Percentiles rank a stretch among this genome's conserved stretches.
phyloP scores from a whole-genome alignment of 2,113 vertebrate species.

The Galbula dea region DNA sequence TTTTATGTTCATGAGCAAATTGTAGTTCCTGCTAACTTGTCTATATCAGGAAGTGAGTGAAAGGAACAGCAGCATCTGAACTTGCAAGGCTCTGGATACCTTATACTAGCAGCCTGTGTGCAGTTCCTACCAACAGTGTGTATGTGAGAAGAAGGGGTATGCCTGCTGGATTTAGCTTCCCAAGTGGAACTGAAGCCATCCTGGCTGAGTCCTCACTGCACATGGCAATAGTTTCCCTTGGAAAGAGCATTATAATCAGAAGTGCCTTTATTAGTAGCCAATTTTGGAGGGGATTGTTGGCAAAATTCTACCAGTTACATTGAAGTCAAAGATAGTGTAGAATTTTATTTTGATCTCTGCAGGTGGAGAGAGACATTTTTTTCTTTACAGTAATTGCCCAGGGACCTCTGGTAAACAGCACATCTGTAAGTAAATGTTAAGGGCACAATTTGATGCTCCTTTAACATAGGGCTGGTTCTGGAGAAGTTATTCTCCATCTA shows the following conservation, averaged over 20 bases:
- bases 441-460: background rate
- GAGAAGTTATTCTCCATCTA: background rate
- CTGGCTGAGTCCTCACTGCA: background rate
- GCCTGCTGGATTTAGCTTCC: background rate
- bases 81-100: background rate
- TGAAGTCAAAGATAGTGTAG: background rate
- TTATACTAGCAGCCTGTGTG: background rate
- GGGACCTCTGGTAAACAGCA: background rate
- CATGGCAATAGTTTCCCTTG: background rate
- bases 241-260: background rate
- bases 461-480: background rate
- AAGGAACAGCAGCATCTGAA: background rate
- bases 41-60: background rate
- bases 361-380: background rate
- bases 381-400: background rate
- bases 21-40: background rate
- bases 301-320: background rate
- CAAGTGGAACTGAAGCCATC: background rate
- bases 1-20: background rate
- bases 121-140: rapidly evolving
- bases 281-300: background rate
- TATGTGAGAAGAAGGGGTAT: background rate
- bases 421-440: background rate
- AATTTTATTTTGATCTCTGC: background rate
- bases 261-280: background rate